Evolutionary conservation across 1,140 invertebrate species (phyloP).

Genomic region (Geopemphigus sp.): DNA sequence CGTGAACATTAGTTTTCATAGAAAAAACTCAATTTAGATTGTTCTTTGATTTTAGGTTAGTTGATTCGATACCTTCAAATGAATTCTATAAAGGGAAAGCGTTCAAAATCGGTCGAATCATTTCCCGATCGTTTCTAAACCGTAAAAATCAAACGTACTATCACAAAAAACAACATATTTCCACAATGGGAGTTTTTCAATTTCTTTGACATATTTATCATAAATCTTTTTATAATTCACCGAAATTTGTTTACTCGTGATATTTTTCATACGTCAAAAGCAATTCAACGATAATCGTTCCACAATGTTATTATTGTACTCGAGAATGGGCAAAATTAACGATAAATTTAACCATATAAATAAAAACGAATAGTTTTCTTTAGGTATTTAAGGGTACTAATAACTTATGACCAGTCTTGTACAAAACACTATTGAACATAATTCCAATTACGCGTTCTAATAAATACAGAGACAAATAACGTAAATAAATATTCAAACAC

Average conservation of each 20-base stretch:
- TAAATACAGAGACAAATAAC: too few relatives aligned
- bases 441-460: too few relatives aligned
- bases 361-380: too few relatives aligned
- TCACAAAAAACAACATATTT: conserved; percentile 33
- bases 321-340: background rate
- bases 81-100: conserved; percentile 40
- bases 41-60: conserved; percentile 46
- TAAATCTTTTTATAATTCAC: background rate
- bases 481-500: too few relatives aligned
- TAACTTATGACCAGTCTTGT: too few relatives aligned
- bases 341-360: background rate
- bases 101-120: conserved; percentile 43
- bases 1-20: conserved; percentile 38
- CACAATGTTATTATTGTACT: background rate
- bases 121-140: conserved; percentile 39
- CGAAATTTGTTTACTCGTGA: background rate
- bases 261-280: background rate
- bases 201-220: background rate
- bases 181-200: conserved; percentile 19
- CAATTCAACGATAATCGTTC: too few relatives aligned
- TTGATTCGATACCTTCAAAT: conserved; percentile 27
- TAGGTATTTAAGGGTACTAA: too few relatives aligned
- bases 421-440: too few relatives aligned
- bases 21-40: conserved; percentile 36
- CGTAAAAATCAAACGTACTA: conserved; percentile 38